A percentile compares a stretch with the other conserved stretches of the same genome.
These are phyloP conservation scores for Phoebastria nigripes DNA, from an alignment of 2,797 vertebrate genomes.

Conservation along the genomic window DNA sequence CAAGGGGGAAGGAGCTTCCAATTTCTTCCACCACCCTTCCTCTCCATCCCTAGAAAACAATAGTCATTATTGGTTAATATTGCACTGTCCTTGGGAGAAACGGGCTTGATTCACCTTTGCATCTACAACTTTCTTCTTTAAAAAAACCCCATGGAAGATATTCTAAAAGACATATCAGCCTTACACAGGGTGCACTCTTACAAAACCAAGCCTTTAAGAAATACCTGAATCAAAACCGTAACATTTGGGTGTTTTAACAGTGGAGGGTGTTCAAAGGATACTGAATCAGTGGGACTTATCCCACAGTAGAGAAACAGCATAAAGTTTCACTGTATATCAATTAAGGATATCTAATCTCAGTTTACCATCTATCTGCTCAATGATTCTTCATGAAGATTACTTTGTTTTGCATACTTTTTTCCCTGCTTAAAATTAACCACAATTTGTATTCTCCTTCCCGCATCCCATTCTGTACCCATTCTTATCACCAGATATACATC, in stretches of 20 bases:
- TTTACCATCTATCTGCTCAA: not conserved
- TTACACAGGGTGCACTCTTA: not conserved
- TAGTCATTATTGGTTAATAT: not conserved
- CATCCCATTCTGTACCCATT: constrained; percentile 40
- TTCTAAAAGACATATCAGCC: not conserved
- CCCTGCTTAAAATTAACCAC: not conserved
- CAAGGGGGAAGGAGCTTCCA: not conserved
- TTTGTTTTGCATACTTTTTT: not conserved
- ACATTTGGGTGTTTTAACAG: not conserved
- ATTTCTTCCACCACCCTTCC: not conserved
- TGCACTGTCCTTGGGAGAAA: not conserved
- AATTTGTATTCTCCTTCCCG: not conserved
- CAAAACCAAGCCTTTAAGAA: constrained; percentile 12
- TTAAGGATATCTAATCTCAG: too few relatives aligned
- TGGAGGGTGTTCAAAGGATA: not conserved
- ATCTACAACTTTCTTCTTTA: not conserved
- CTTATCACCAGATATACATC: constrained; percentile 66
- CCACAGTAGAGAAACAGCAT: not conserved
- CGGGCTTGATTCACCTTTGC: not conserved
- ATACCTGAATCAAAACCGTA: not conserved
- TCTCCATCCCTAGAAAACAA: not conserved
- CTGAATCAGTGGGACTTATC: not conserved
- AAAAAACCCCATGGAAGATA: not conserved
- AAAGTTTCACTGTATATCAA: not conserved
- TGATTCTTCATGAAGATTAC: not conserved